Base-by-base conservation (phyloP, 2,888 invertebrate species). In the Bugula neritina region DNA sequence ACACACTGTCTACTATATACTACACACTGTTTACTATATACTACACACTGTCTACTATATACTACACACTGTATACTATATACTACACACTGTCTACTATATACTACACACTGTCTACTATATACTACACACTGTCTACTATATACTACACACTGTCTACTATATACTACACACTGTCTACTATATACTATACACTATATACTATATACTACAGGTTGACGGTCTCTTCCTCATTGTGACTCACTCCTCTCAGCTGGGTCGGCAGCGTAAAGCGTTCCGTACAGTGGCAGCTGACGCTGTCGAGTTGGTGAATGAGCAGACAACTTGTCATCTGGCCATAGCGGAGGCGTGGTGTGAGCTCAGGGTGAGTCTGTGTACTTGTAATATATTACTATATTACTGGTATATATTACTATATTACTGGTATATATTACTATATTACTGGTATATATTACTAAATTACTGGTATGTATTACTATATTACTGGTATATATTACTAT, bases 341-440 rank as follows among this genome's bases (percentile, higher is more conserved):
- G 87, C 89, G 83, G 87, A 88, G 31, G 88, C 90, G 1, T 87
- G 91, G 74, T 83, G 84, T 35, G 82, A 87, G 71, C 82, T 90
- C n/a, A 89, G 86, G 84, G 70, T 70, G 31, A 43, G 43, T 10
- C n/a, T n/a, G n/a, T 58, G 25, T 25, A 27, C 58, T 10, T n/a
- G n/a, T n/a, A n/a, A n/a, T n/a, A n/a, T n/a, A n/a, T n/a, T n/a
- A n/a, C n/a, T n/a, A n/a, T n/a, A n/a, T n/a, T n/a, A n/a, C n/a
- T n/a, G n/a, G n/a, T n/a, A n/a, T n/a, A n/a, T n/a, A n/a, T n/a
- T n/a, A n/a, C n/a, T n/a, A n/a, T n/a, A n/a, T n/a, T n/a, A n/a
- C n/a, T n/a, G n/a, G n/a, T n/a, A n/a, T n/a, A n/a, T n/a, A n/a
- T n/a, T n/a, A n/a, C n/a, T n/a, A n/a, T n/a, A n/a, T n/a, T n/a